Conservation (phyloP, 1,140 invertebrate genomes). For the Lasioglossum albipes region DNA sequence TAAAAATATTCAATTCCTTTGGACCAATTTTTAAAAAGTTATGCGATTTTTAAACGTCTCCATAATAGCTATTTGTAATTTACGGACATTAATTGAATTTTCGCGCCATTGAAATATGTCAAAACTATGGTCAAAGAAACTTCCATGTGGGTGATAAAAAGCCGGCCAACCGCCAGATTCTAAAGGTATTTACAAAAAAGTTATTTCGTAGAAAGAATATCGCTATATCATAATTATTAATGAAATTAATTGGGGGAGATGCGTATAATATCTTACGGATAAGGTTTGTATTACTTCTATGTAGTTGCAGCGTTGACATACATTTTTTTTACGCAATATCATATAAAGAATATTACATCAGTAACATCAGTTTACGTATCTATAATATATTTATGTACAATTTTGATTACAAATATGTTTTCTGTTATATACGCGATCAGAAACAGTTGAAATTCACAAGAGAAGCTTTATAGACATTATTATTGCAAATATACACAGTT, state of each 20-base stretch:
- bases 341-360: conserved; percentile 14
- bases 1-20: no score
- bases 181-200: conserved; percentile 2
- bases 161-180: conserved; percentile 28
- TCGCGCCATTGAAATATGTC: conserved; percentile 12
- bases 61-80: neutral
- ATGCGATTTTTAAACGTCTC: neutral
- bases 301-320: conserved; percentile 22
- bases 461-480: neutral
- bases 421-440: neutral
- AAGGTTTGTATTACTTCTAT: conserved; percentile 23
- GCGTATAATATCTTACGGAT: neutral
- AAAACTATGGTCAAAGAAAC: conserved; percentile 13
- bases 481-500: neutral
- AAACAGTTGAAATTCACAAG: neutral
- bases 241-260: neutral
- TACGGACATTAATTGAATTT: conserved; percentile 23
- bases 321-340: conserved; percentile 38
- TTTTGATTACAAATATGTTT: neutral
- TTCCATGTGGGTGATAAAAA: conserved; percentile 25
- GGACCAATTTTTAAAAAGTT: no score
- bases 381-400: neutral
- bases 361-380: neutral
- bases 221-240: neutral
- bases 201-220: neutral